Conservation (phyloP, 2,888 invertebrate genomes). For the Electrophaes corylata region DNA sequence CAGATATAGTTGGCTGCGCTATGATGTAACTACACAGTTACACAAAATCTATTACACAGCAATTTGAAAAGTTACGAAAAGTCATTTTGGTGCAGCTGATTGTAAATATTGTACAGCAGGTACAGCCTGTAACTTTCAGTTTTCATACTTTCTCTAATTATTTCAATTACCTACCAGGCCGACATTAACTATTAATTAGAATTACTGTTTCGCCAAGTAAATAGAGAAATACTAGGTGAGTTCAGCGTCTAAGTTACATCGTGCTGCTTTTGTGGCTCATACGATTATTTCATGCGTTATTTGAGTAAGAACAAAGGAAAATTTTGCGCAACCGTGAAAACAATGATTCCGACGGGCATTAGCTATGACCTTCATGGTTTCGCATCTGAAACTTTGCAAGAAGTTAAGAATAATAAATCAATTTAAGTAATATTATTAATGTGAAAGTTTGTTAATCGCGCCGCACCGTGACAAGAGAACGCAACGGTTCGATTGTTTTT, state of each 20-base stretch:
- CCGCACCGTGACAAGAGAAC: neutral
- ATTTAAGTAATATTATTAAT: neutral
- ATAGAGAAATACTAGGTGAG: slow-evolving; percentile 14
- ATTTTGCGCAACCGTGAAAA: slow-evolving; percentile 38
- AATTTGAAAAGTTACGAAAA: too few species aligned
- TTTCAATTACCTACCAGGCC: slow-evolving; percentile 2
- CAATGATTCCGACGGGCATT: slow-evolving; percentile 33
- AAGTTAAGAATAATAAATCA: slow-evolving; percentile 8
- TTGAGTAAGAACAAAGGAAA: slow-evolving; percentile 38
- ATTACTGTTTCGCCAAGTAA: slow-evolving; percentile 15
- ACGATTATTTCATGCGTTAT: slow-evolving; percentile 29
- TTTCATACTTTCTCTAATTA: slow-evolving; percentile 11
- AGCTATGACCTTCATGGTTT: slow-evolving; percentile 30
- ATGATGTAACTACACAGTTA: too few species aligned
- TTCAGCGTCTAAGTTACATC: slow-evolving; percentile 24
- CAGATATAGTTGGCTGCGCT: too few species aligned
- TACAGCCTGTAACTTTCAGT: too few species aligned
- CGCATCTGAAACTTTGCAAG: slow-evolving; percentile 23
- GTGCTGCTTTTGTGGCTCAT: slow-evolving; percentile 19
- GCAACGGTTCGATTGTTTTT: too few species aligned
- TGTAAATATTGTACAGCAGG: too few species aligned
- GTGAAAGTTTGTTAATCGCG: slow-evolving; percentile 1
- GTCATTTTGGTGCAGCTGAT: too few species aligned
- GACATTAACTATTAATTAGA: slow-evolving; percentile 6
- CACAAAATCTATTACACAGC: too few species aligned